A percentile compares a stretch with the other conserved stretches of the same genome.
Conservation (phyloP, 1,140 invertebrate genomes). For the Sycobia sp. region DNA sequence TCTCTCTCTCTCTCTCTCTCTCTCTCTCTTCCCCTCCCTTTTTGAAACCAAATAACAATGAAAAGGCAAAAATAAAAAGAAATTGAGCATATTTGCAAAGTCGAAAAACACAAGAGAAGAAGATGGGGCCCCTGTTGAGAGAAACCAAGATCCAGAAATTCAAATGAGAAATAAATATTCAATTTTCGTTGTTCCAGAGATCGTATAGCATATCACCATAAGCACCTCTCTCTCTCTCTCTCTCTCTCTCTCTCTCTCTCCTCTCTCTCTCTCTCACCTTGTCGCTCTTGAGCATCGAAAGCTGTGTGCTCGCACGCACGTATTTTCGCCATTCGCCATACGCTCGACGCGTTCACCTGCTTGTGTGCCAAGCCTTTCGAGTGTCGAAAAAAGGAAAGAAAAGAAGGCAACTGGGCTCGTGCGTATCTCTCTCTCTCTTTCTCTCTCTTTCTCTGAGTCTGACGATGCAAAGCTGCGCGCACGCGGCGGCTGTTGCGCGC, state of each 20-base stretch:
- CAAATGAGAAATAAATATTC: conserved; percentile 27
- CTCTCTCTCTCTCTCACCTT: too few species aligned
- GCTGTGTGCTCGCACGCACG: too few species aligned
- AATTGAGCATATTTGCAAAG: neutral
- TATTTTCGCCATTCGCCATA: neutral
- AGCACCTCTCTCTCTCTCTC: too few species aligned
- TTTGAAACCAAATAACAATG: conserved; percentile 6
- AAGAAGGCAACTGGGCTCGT: conserved; percentile 12
- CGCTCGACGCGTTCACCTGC: conserved; percentile 17
- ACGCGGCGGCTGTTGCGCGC: neutral
- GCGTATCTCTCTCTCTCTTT: too few species aligned
- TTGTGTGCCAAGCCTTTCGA: neutral
- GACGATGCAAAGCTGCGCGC: conserved; percentile 19
- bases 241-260: too few species aligned
- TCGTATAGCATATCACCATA: too few species aligned
- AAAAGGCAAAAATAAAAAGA: neutral
- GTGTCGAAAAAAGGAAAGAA: conserved; percentile 7
- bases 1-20: conserved; percentile 11
- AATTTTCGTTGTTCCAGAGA: conserved; percentile 16
- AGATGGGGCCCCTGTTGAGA: too few species aligned
- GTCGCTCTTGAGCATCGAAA: too few species aligned
- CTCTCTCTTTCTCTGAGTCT: too few species aligned
- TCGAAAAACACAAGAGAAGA: neutral
- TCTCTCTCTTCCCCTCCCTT: neutral
- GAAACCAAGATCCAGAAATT: conserved; percentile 5